Evolutionary conservation across 2,113 vertebrate species (phyloP).

Genomic region (Coregonus clupeaformis): DNA sequence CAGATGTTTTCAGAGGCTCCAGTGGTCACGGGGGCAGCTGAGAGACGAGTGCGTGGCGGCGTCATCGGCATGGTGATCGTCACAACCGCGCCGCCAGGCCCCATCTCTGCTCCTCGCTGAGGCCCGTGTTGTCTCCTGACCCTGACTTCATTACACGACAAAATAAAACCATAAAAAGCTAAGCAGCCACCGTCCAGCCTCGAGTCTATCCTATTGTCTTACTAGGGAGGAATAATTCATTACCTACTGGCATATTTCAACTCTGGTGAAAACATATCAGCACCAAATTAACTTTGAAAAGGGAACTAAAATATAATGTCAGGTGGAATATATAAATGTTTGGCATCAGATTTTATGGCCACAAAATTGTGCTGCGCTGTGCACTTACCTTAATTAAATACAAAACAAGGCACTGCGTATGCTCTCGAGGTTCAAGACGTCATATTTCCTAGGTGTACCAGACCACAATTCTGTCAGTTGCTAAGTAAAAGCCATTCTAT

Average conservation of each 20-base stretch:
- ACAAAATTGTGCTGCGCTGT: too few relatives aligned
- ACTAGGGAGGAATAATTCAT: background rate
- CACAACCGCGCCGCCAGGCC: background rate
- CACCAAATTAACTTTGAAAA: background rate
- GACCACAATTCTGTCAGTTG: too few relatives aligned
- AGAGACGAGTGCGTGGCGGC: background rate
- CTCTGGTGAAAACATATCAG: background rate
- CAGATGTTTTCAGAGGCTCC: constrained; percentile 5
- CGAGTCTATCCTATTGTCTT: background rate
- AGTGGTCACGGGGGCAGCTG: background rate
- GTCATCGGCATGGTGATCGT: background rate
- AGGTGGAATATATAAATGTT: background rate
- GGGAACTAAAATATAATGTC: background rate
- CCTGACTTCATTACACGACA: background rate
- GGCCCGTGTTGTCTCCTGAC: background rate
- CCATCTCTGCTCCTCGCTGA: too few relatives aligned
- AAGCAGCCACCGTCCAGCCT: background rate
- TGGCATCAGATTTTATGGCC: too few relatives aligned
- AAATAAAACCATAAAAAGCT: background rate
- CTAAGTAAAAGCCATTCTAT: too few relatives aligned
- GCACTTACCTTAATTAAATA: too few relatives aligned
- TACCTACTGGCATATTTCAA: background rate
- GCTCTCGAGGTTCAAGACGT: too few relatives aligned
- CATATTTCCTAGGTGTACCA: too few relatives aligned
- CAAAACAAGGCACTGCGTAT: too few relatives aligned